Evolutionary conservation across 2,797 vertebrate genomes (phyloP), one percentile per base, ranked within the genome.

Genomic region (Enoplosus armatus): DNA sequence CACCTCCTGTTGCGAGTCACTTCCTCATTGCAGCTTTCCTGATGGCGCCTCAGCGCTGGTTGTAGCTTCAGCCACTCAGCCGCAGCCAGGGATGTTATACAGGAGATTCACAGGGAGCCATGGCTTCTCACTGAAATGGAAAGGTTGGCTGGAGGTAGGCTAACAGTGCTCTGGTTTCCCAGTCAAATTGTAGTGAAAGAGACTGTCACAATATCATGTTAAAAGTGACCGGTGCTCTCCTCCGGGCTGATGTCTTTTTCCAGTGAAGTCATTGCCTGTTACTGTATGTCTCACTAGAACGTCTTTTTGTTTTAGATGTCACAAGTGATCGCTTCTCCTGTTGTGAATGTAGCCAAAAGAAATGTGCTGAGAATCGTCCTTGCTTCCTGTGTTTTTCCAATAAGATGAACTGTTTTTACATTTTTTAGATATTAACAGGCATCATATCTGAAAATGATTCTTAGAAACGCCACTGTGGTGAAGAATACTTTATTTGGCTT

Each of bases 101-200:
- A 93, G 93, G 83, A 95, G 91, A 47, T 93, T 97, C 87, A 91
- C 93, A 0, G 95, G 97, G 80, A 92, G 95, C 73, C 96, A 96
- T 72, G 93, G 94, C 51, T 93, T 97, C 94, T 97, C 95, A 20
- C 86, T 96, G 89, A 96, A 83, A 92, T 93, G 96, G 83, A 93
- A 92, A 82, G 88, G 93, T 91, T 91, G 92, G 51, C 91, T 90
- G 50, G 95, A 98, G 98, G 98, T 99, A 97, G 96, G 93, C 73
- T 43, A 10, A 83, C 35, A 53, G 43, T 7, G 26, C 26, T 87
- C 48, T 68, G 56, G 6, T 82, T 75, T 82, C 72, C 59, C 54
- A 41, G 75, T 73, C 41, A 70, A 48, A 73, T 31, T 58, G 55
- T 45, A 27, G 41, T 72, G 31, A 79, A 80, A 50, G 76, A 60